Evolutionary conservation across 2,113 vertebrate species (phyloP).

Genomic region (Scatophagus argus): DNA sequence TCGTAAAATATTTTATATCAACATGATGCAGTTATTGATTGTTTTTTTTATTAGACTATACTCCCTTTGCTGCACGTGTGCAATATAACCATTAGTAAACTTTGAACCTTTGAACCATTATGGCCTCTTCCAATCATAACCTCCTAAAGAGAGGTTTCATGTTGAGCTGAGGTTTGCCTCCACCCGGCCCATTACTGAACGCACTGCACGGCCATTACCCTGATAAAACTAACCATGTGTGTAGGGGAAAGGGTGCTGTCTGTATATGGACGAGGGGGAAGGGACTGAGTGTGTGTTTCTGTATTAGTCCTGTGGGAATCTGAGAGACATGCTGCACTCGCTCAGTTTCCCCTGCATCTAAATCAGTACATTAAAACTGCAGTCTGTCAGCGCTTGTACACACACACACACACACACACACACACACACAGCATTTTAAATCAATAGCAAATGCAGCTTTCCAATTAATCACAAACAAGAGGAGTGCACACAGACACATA

Average conservation of each 20-base stretch:
- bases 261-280: constrained; percentile 38
- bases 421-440: constrained; percentile 49
- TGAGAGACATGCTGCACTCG: constrained; percentile 52
- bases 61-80: constrained; percentile 7
- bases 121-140: constrained; percentile 46
- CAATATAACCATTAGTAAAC: constrained; percentile 52
- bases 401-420: constrained; percentile 28
- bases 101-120: constrained; percentile 62
- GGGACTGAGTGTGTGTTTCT: constrained; percentile 41
- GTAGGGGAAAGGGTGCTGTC: constrained; percentile 70
- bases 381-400: constrained; percentile 28
- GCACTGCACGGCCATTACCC: constrained; percentile 66
- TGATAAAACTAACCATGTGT: constrained; percentile 81
- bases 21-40: constrained; percentile 27
- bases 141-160: constrained; percentile 43
- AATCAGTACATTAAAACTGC: constrained; percentile 76
- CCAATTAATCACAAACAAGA: constrained; percentile 62
- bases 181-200: constrained; percentile 63
- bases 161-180: constrained; percentile 28
- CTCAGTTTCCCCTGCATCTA: constrained; percentile 71
- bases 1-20: constrained; percentile 26
- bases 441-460: constrained; percentile 74
- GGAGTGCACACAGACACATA: not conserved
- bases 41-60: constrained; percentile 49
- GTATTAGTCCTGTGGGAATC: constrained; percentile 69